Evolutionary conservation across 2,113 vertebrate species (phyloP), one percentile per base, ranked within the genome.

Genomic region (Gambusia holbrooki): DNA sequence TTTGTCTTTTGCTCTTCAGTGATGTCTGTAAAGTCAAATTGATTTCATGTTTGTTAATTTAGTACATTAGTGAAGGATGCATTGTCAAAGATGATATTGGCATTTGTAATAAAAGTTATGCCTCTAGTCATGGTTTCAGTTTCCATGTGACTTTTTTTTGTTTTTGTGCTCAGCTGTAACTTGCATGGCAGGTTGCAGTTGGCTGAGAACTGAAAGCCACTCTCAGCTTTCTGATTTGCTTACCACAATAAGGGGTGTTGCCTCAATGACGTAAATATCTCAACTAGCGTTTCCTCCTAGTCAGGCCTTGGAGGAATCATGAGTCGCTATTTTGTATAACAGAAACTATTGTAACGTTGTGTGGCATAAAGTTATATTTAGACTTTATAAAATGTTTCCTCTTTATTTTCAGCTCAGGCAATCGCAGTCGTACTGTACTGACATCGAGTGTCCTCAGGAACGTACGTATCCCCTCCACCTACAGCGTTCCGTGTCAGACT

Each of bases 361-460:
- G 30, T 62, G 12, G 60, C 12, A 12, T 15, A 54, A 29, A 45
- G 63, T 73, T 60, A 72, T 61, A 33, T 17, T 66, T 51, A 11
- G 27, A 68, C 17, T 37, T 37, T 29, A 48, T 69, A n/a, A 17
- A 3, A 25, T 60, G 6, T 51, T 71, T 5, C 7, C 66, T 69
- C 51, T 76, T 35, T 60, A 17, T 13, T 45, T 70, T 27, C 92
- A 99, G 98, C 94, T 99, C 80, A 95, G 98, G 89, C 97, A 99
- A 88, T 97, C 97, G 76, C 98, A 99, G 93, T 97, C 97, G 1
- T 99, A 97, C 94, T 99, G 98, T 92, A 99, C 97, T 85, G 98
- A 99, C 91, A 97, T 94, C 54, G 97, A 97, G 87, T 99, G 98
- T 90, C 96, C 97, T 92, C 96, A 96, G 88, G 98, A 99, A 94